A percentile compares a stretch with the other conserved stretches of the same genome.
These are phyloP conservation scores for Potamilus streckersoni DNA, from an alignment of 1,140 invertebrate species.

Conservation along the genomic window DNA sequence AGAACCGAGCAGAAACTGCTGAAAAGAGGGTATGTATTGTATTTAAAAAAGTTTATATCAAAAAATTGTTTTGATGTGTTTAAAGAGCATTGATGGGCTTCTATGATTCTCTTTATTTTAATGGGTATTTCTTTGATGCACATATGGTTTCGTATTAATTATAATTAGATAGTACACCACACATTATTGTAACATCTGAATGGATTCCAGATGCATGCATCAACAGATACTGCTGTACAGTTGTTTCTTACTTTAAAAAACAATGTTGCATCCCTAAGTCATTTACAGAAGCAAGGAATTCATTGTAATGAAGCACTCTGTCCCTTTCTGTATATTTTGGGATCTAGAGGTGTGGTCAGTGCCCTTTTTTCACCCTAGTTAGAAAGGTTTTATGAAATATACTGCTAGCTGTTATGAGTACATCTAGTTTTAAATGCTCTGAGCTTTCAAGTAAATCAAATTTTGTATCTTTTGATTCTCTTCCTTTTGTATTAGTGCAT, in stretches of 20 bases:
- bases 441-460: too few relatives aligned
- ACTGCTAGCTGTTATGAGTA: too few relatives aligned
- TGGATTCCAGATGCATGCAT: too few relatives aligned
- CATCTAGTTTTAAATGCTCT: too few relatives aligned
- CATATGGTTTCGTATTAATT: neutral
- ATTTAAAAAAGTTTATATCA: too few relatives aligned
- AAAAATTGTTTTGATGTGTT: neutral
- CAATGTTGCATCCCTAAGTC: too few relatives aligned
- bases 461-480: too few relatives aligned
- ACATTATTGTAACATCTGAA: neutral
- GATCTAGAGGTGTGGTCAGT: neutral
- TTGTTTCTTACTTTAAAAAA: too few relatives aligned
- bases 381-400: too few relatives aligned
- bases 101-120: neutral
- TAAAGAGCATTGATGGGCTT: neutral
- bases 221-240: too few relatives aligned
- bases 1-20: conserved; percentile 41
- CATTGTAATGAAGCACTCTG: neutral
- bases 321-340: neutral
- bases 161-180: neutral
- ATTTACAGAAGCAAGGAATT: too few relatives aligned
- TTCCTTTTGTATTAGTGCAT: too few relatives aligned
- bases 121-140: neutral
- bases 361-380: conserved; percentile 2
- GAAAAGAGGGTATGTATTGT: conserved; percentile 41